Evolutionary conservation across 2,888 invertebrate species (phyloP), one percentile per base, ranked within the genome.

Genomic region (Strigamia transsilvanica): DNA sequence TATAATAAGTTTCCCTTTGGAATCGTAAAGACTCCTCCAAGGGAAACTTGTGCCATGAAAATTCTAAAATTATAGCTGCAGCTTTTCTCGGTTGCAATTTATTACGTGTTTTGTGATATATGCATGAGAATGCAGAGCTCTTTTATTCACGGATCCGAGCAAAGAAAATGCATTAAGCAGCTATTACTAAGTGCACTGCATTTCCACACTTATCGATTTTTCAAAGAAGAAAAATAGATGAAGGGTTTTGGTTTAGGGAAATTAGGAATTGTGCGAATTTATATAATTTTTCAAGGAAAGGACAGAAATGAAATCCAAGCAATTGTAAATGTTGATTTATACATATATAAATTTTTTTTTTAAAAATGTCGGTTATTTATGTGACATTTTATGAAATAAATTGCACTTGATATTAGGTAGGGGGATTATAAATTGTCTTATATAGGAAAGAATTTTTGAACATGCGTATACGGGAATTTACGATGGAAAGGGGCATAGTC

Each of bases 1-100:
- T 56, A 18, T 56, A 56, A 56, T 56, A 56, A 56, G 56, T 56
- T 56, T 56, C 21, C 56, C 56, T 56, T 56, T 56, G 56, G 56
- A 56, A n/a, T 56, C 56, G 56, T 56, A 56, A 56, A 21, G n/a
- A 56, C 56, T 18, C 21, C 56, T n/a, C 3, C 18, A 18, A 56
- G 56, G 18, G 56, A 56, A 18, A 56, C 56, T 46, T n/a, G 56
- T 18, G 56, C 56, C 56, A 56, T 56, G 56, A 56, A 56, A 56
- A 18, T 56, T 18, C 56, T 21, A 56, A 56, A 56, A 56, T 56
- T 56, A 56, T 56, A 56, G 56, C 56, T 56, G 56, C 56, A 56
- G 56, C 56, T 56, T 56, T 56, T 56, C 56, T 56, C 56, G 56
- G 56, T 56, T 56, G 56, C 56, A 56, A 56, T 56, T 56, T 56